A percentile compares a stretch with the other conserved stretches of the same genome.
phyloP scores from a whole-genome alignment of 1,140 invertebrate species.

The Trissolcus basalis region DNA sequence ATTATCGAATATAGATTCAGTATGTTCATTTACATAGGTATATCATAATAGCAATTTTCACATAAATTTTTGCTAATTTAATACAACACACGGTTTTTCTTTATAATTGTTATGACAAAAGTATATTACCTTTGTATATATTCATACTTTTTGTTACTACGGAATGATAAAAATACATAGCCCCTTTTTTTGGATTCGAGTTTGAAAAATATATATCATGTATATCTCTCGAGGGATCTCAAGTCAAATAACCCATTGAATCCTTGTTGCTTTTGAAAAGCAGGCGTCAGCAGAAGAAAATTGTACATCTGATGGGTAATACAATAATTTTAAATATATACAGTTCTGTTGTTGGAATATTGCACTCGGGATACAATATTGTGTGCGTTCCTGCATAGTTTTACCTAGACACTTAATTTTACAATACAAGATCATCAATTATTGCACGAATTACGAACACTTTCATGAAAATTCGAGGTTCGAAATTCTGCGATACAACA shows the following conservation, averaged over 20 bases:
- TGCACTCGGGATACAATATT: conserved; percentile 43
- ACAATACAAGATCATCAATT: conserved; percentile 48
- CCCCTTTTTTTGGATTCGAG: conserved; percentile 20
- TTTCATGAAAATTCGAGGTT: conserved; percentile 34
- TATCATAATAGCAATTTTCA: conserved; percentile 18
- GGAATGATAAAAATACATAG: conserved; percentile 48
- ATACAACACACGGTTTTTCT: conserved; percentile 29
- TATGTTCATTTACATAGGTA: conserved; percentile 45
- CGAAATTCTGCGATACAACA: conserved; percentile 47
- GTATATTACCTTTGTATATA: conserved; percentile 11
- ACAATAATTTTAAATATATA: conserved; percentile 40
- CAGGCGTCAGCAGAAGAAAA: conserved; percentile 37
- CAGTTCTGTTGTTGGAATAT: conserved; percentile 36
- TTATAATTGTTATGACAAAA: conserved; percentile 20
- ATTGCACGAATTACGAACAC: conserved; percentile 56
- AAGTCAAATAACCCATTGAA: conserved; percentile 21
- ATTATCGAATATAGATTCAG: conserved; percentile 52
- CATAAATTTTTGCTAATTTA: conserved; percentile 22
- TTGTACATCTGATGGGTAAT: conserved; percentile 28
- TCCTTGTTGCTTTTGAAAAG: conserved; percentile 46
- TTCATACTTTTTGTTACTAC: no score
- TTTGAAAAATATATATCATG: conserved; percentile 47
- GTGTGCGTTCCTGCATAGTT: conserved; percentile 33
- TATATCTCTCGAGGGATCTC: conserved; percentile 22
- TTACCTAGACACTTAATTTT: conserved; percentile 43